Evolutionary conservation across 2,113 vertebrate species (phyloP), one percentile per base, ranked within the genome.

Genomic region (Sander lucioperca): DNA sequence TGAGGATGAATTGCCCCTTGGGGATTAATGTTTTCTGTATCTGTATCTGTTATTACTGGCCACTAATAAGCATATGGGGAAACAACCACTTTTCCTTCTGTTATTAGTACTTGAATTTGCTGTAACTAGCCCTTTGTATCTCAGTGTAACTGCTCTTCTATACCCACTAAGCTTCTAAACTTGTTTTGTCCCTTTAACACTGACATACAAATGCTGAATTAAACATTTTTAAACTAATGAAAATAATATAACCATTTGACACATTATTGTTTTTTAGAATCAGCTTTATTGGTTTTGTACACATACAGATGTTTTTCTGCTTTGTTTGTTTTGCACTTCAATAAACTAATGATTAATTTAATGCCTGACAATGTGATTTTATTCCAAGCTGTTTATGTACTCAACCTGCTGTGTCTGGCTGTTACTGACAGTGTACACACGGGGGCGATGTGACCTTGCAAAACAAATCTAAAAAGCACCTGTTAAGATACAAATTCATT

Each of bases 381-480:
- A 57, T 33, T 73, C 48, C 15, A 36, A 27, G 11, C 16, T 25
- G 23, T 16, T 5, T 39, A 16, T 47, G 14, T 56, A n/a, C 63
- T 43, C 62, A 21, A 33, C 13, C 12, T 30, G 6, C 5, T 43
- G 4, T 67, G 12, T 23, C 14, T 14, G 2, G 10, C 2, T 11
- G 7, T 61, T 76, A 47, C 75, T 16, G 3, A 13, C 0, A 12
- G 0, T 7, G 5, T 36, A 33, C 91, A 82, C 86, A 51, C 0
- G 86, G 48, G 56, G 85, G 87, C 75, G 84, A 77, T 85, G 43
- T 10, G 30, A 74, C 23, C 11, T 18, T 39, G 36, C 39, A 48
- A 18, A 43, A 9, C 0, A 79, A 57, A 36, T 59, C 2, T 39
- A 5, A n/a, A 74, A 58, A 50, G 67, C 75, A 70, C 39, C 79